Base-by-base conservation (phyloP, 1,140 invertebrate genomes). In the Drosophila paulistorum region DNA sequence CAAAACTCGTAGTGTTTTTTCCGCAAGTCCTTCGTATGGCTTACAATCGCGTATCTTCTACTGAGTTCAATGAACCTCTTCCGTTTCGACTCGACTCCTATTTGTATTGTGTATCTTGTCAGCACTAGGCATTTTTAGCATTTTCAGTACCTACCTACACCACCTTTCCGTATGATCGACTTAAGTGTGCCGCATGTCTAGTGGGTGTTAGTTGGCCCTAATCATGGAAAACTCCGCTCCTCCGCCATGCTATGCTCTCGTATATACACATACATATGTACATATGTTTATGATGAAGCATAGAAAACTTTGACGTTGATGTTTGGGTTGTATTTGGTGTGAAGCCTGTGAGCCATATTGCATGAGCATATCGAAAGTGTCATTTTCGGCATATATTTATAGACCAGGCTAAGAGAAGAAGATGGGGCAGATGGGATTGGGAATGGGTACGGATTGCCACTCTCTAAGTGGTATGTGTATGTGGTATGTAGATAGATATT, bases 261-360 rank as follows among this genome's bases (percentile, higher is more conserved):
- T 23, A 23, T 23, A 23, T 23, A 23, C 20, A 23, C 20, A 23
- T 23, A 2, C 20, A 2, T 23, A 23, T 23, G 20, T 26, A 26
- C 3, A 2, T 26, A 26, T 26, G 23, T 37, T 11, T 9, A 17
- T 2, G 2, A 17, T 3, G 17, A 14, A 48, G 42, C n/a, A 14
- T 7, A 45, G 42, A 37, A 23, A 81, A 85, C 74, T 66, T 87
- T 87, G 81, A 81, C 62, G 68, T 74, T 77, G 76, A 74, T 71
- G 77, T 77, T 42, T 59, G 33, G 57, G 57, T 37, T 35, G 33
- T 39, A 30, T 30, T 73, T 39, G 83, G 84, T 75, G 83, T 87
- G 79, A 83, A 89, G 83, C 83, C 74, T 86, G 30, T 30, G 17
- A 39, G 11, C 83, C 79, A 83, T 87, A 86, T 86, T 86, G 84